Evolutionary conservation across 2,888 invertebrate species (phyloP).

Genomic region (Phyllotreta cruciferae): DNA sequence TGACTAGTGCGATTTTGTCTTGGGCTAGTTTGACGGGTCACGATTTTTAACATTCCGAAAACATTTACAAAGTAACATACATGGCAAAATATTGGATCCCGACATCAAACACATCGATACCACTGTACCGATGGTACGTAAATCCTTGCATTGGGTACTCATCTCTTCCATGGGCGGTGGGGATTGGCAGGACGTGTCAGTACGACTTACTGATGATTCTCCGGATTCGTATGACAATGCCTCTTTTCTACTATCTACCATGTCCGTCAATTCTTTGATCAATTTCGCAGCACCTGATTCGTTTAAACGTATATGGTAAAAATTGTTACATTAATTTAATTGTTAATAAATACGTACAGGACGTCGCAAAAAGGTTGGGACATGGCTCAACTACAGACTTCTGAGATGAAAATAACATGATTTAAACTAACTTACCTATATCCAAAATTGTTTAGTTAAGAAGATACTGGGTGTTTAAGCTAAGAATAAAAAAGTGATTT

Average conservation of each 20-base stretch:
- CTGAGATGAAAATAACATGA: too few relatives aligned
- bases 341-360: not conserved
- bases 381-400: too few relatives aligned
- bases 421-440: too few relatives aligned
- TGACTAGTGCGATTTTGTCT: too few relatives aligned
- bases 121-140: constrained; percentile 27
- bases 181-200: constrained; percentile 37
- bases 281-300: constrained; percentile 48
- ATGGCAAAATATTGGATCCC: too few relatives aligned
- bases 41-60: too few relatives aligned
- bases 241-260: constrained; percentile 46
- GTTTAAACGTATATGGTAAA: too few relatives aligned
- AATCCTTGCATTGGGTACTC: constrained; percentile 32
- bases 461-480: not conserved
- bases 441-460: not conserved
- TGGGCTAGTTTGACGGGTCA: too few relatives aligned
- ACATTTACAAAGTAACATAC: too few relatives aligned
- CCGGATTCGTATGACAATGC: constrained; percentile 19
- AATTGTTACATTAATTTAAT: too few relatives aligned
- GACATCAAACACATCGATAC: constrained; percentile 11
- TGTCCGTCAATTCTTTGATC: constrained; percentile 53
- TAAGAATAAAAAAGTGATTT: too few relatives aligned
- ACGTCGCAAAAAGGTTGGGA: too few relatives aligned
- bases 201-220: constrained; percentile 18
- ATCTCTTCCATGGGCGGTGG: constrained; percentile 27